Percentiles rank a stretch among this genome's conserved stretches.
These are phyloP conservation scores for Zaprionus lineosus DNA, from an alignment of 2,888 invertebrate species.

Conservation along the genomic window DNA sequence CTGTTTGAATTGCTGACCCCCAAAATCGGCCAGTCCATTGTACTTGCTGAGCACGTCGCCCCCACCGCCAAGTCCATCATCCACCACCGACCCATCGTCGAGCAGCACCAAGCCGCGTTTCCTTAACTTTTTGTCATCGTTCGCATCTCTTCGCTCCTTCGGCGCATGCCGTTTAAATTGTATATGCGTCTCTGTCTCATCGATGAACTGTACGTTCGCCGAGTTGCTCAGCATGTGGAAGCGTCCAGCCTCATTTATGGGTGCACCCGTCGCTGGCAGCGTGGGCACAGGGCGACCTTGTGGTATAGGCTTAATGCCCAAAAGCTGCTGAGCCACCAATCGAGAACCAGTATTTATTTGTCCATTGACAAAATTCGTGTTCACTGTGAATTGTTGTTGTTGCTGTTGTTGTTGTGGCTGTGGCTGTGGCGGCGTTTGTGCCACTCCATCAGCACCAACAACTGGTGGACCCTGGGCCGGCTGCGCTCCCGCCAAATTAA, in stretches of 20 bases:
- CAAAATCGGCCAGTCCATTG: slow-evolving; percentile 88
- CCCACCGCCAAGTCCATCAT: slow-evolving; percentile 85
- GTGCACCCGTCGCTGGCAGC: neutral
- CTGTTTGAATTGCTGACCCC: slow-evolving; percentile 86
- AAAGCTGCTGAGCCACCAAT: slow-evolving; percentile 85
- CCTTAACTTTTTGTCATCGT: slow-evolving; percentile 78
- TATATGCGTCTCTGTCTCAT: slow-evolving; percentile 83
- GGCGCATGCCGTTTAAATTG: slow-evolving; percentile 72
- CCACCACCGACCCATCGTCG: slow-evolving; percentile 87
- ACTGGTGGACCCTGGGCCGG: neutral
- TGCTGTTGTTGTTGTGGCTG: slow-evolving; percentile 51
- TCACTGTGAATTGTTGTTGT: slow-evolving; percentile 80
- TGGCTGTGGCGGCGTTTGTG: slow-evolving; percentile 84
- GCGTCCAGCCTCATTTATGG: slow-evolving; percentile 16
- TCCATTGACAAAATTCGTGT: slow-evolving; percentile 86
- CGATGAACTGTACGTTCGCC: slow-evolving; percentile 86
- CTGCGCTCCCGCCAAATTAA: slow-evolving; percentile 83
- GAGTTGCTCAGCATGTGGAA: slow-evolving; percentile 83
- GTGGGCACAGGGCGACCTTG: slow-evolving; percentile 5
- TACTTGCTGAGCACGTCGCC: slow-evolving; percentile 53
- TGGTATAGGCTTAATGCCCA: slow-evolving; percentile 61
- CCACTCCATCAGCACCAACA: neutral
- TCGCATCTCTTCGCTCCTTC: neutral
- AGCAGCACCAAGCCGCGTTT: slow-evolving; percentile 87
- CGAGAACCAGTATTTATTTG: slow-evolving; percentile 85